Conservation (phyloP, 2,797 vertebrate genomes). For the Podarcis siculus region DNA sequence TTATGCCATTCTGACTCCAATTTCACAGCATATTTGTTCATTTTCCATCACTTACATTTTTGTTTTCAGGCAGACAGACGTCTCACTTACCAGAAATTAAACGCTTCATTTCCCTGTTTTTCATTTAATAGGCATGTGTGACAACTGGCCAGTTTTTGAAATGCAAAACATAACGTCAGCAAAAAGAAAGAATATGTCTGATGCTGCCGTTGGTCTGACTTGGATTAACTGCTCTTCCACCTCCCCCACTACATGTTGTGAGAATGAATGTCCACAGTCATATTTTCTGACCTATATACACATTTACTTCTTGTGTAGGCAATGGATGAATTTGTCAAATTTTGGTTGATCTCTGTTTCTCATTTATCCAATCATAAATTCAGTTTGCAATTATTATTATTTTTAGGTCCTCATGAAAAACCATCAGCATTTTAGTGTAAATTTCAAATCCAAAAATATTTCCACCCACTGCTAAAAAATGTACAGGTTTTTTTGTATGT, state of each 20-base stretch:
- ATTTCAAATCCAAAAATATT: too few species aligned
- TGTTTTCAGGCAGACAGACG: conserved; percentile 45
- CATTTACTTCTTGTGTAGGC: neutral
- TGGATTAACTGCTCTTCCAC: neutral
- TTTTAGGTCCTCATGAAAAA: too few species aligned
- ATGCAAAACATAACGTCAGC: neutral
- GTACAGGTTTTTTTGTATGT: too few species aligned
- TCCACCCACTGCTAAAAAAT: too few species aligned
- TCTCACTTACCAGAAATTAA: conserved; percentile 50
- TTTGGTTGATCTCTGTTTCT: too few species aligned
- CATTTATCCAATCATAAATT: too few species aligned
- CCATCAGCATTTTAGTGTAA: too few species aligned
- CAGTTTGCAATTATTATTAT: too few species aligned
- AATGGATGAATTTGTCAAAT: too few species aligned
- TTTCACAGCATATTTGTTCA: neutral
- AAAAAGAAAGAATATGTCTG: conserved; percentile 29
- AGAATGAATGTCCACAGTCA: neutral
- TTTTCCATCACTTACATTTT: conserved; percentile 53
- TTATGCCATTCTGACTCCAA: neutral
- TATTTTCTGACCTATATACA: neutral
- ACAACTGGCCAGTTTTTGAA: conserved; percentile 39
- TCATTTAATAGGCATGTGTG: conserved; percentile 35
- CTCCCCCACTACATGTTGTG: neutral
- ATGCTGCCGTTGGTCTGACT: conserved; percentile 33
- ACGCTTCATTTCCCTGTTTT: conserved; percentile 39